phyloP scores from a whole-genome alignment of 2,113 vertebrate genomes.

The Hylia prasina region DNA sequence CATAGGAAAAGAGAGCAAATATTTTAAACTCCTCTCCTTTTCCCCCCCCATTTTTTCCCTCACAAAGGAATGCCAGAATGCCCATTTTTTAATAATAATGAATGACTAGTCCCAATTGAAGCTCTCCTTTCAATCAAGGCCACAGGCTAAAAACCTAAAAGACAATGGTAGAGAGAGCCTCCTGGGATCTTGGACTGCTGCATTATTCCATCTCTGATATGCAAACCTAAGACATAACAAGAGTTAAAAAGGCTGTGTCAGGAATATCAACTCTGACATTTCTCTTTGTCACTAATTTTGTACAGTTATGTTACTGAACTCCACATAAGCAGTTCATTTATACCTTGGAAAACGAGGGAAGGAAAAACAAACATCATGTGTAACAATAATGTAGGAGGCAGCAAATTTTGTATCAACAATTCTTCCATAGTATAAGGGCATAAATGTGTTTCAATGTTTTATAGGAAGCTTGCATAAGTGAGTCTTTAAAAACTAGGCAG shows the following conservation, averaged over 20 bases:
- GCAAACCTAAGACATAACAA: constrained; percentile 28
- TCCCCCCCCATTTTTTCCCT: not conserved
- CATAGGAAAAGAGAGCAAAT: constrained; percentile 16
- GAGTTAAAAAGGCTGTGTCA: constrained; percentile 45
- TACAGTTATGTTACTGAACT: constrained; percentile 22
- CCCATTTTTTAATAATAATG: constrained; percentile 6
- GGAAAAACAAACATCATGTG: not conserved
- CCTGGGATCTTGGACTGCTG: constrained; percentile 26
- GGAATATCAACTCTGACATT: constrained; percentile 34
- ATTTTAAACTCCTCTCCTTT: not conserved
- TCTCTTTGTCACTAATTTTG: constrained; percentile 59
- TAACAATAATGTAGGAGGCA: not conserved
- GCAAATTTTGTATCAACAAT: not conserved
- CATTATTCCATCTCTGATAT: constrained; percentile 50
- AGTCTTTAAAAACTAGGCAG: not conserved
- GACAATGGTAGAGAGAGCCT: constrained; percentile 27
- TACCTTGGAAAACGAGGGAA: constrained; percentile 7
- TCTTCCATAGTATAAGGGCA: not conserved
- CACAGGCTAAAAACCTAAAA: constrained; percentile 42
- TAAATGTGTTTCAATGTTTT: not conserved
- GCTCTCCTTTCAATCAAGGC: constrained; percentile 28
- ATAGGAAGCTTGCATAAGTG: not conserved
- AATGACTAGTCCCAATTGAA: not conserved
- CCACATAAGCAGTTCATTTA: constrained; percentile 33
- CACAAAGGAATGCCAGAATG: constrained; percentile 22